A percentile compares a stretch with the other conserved stretches of the same genome.
phyloP scores from a whole-genome alignment of 2,888 invertebrate genomes.

The Odontomyia ornata region DNA sequence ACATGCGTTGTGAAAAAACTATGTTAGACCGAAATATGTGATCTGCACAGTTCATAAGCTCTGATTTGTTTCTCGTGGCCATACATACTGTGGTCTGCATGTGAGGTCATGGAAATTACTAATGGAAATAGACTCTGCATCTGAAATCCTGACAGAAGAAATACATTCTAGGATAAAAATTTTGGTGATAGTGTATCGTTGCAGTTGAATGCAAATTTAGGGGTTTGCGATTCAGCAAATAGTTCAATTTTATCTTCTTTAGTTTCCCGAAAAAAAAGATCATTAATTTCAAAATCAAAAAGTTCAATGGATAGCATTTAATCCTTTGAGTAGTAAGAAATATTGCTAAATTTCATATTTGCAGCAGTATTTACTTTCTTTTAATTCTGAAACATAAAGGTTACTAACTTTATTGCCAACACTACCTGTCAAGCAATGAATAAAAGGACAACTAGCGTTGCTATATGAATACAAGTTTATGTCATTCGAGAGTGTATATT shows the following conservation, averaged over 20 bases:
- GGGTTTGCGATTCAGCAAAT: not conserved
- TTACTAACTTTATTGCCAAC: not conserved
- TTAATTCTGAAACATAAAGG: no score
- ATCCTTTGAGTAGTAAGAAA: no score
- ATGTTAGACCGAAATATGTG: not conserved
- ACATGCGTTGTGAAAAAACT: not conserved
- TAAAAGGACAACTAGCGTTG: not conserved
- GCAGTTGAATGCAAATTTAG: not conserved
- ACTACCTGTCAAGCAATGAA: not conserved
- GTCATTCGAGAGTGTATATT: not conserved
- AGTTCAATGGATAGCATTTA: no score
- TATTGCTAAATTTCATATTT: no score
- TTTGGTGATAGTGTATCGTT: constrained; percentile 2
- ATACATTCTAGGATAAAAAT: not conserved
- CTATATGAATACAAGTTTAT: not conserved
- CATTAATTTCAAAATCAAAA: no score
- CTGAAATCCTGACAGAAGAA: not conserved
- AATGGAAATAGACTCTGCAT: constrained; percentile 12
- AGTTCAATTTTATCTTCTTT: no score
- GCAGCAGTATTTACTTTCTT: not conserved
- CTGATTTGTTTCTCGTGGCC: constrained; percentile 33
- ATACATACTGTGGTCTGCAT: not conserved
- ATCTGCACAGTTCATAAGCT: constrained; percentile 41
- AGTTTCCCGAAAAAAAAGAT: no score
- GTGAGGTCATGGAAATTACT: not conserved